A percentile compares a stretch with the other conserved stretches of the same genome.
phyloP scores from a whole-genome alignment of 2,888 invertebrate genomes.

The Spisula subtruncata region DNA sequence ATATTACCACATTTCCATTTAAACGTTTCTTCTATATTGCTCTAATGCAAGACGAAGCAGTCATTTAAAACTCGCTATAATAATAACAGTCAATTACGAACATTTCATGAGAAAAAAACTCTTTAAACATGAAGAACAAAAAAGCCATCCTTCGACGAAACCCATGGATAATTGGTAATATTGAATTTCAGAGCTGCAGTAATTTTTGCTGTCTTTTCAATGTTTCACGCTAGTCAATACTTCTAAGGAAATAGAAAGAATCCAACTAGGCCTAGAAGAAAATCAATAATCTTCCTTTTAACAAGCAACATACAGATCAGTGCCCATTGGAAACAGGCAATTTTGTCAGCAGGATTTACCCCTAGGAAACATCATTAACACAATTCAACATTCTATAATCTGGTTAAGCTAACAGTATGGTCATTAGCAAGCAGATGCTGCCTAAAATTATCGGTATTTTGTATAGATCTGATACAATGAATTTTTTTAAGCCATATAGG shows the following conservation, averaged over 20 bases:
- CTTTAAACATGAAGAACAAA: conserved; percentile 4
- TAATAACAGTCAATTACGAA: neutral
- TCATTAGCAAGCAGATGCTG: neutral
- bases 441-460: too few species aligned
- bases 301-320: neutral
- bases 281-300: conserved; percentile 16
- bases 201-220: neutral
- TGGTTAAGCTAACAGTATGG: neutral
- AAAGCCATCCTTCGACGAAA: conserved; percentile 9
- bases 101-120: conserved; percentile 12
- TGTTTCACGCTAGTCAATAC: conserved; percentile 10
- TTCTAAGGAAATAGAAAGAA: conserved; percentile 1
- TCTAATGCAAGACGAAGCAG: neutral
- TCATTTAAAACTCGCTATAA: neutral
- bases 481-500: too few species aligned
- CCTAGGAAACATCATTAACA: neutral
- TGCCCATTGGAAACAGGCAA: neutral
- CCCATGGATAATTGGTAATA: neutral
- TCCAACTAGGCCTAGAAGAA: conserved; percentile 1
- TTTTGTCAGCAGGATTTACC: conserved; percentile 5
- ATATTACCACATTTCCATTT: neutral
- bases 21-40: neutral
- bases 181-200: neutral
- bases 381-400: neutral
- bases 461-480: too few species aligned